phyloP scores from a whole-genome alignment of 2,797 vertebrate genomes.

The Cichlasoma orientale region DNA sequence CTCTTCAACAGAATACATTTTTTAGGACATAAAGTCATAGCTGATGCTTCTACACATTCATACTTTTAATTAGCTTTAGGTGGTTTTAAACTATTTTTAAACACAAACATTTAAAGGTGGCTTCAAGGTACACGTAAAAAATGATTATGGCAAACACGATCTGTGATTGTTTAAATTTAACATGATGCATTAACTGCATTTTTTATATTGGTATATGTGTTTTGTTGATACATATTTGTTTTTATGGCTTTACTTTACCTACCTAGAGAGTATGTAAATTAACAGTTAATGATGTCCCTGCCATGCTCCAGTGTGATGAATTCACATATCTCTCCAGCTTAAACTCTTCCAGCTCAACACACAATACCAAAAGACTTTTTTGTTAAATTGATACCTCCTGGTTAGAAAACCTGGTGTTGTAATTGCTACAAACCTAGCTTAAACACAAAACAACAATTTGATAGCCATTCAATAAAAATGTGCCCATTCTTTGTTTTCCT shows the following conservation, averaged over 20 bases:
- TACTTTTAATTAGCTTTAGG: too few species aligned
- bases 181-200: too few species aligned
- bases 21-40: neutral
- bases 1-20: too few species aligned
- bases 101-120: too few species aligned
- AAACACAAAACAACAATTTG: neutral
- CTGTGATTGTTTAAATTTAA: too few species aligned
- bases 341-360: neutral
- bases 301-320: neutral
- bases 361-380: neutral
- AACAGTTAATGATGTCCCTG: neutral
- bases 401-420: neutral
- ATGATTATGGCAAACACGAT: too few species aligned
- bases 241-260: neutral
- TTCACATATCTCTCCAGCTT: neutral
- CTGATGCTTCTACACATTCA: neutral
- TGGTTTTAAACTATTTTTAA: too few species aligned
- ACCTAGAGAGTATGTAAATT: neutral
- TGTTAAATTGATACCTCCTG: neutral
- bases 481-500: neutral
- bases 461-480: neutral
- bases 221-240: too few species aligned
- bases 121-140: too few species aligned
- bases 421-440: neutral
- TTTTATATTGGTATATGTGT: too few species aligned